These are phyloP conservation scores for Orussus abietinus DNA, from an alignment of 1,140 invertebrate species.

Conservation along the genomic window DNA sequence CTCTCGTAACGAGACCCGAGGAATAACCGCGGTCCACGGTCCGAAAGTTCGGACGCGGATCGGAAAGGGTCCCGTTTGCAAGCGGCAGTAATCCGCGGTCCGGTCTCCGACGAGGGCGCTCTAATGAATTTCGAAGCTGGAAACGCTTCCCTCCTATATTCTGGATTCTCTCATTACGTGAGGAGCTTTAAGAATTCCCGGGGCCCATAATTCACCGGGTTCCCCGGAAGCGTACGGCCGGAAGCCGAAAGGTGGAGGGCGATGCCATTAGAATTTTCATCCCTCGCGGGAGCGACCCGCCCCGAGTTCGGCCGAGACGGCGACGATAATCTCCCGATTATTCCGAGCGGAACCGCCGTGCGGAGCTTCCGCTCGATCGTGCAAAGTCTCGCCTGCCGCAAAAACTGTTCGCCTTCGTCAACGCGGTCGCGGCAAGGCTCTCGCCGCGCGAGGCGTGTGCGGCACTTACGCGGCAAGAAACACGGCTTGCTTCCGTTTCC, in stretches of 20 bases:
- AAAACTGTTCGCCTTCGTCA: too few species aligned
- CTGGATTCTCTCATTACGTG: conserved; percentile 39
- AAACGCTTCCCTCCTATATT: conserved; percentile 25
- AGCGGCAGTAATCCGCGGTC: too few species aligned
- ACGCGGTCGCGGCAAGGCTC: too few species aligned
- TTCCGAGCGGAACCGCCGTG: conserved; percentile 13
- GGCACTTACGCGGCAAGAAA: too few species aligned
- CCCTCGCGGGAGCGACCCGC: conserved; percentile 14
- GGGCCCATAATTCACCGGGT: conserved; percentile 29
- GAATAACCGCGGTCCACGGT: too few species aligned
- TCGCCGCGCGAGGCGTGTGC: too few species aligned
- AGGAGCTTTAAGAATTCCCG: conserved; percentile 37
- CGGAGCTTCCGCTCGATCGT: conserved; percentile 1
- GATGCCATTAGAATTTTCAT: conserved; percentile 29
- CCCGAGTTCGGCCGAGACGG: too few species aligned
- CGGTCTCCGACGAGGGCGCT: too few species aligned
- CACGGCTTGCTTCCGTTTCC: too few species aligned
- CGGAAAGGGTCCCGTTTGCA: too few species aligned
- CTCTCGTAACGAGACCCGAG: too few species aligned
- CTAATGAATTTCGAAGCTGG: conserved; percentile 38
- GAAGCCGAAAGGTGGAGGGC: conserved; percentile 22
- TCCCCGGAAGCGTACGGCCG: conserved; percentile 19
- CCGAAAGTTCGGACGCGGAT: neutral
- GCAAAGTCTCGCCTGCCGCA: too few species aligned
- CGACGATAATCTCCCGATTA: conserved; percentile 31